A percentile compares a stretch with the other conserved stretches of the same genome.
phyloP scores from a whole-genome alignment of 2,888 invertebrate species.

The Gymnoscelis rufifasciata region DNA sequence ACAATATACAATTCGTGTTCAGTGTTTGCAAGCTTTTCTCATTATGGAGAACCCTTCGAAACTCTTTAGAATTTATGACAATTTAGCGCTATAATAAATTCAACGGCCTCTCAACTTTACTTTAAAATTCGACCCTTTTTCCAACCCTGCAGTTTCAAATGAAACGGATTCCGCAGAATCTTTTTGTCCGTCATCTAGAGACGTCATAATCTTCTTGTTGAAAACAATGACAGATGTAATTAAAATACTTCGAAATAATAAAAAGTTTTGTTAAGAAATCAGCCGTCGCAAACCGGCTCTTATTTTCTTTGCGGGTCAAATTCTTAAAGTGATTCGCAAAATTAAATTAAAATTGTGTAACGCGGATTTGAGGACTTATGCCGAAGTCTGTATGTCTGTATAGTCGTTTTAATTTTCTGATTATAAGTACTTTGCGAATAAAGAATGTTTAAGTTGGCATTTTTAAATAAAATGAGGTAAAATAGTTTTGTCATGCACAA shows the following conservation, averaged over 20 bases:
- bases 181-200: constrained; percentile 55
- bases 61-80: constrained; percentile 35
- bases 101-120: constrained; percentile 37
- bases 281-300: background rate
- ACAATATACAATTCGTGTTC: background rate
- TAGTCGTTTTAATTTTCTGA: too few species aligned
- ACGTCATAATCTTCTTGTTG: constrained; percentile 54
- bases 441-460: too few species aligned
- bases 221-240: constrained; percentile 64
- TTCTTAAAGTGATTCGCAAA: background rate
- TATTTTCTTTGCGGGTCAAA: background rate
- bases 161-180: constrained; percentile 49
- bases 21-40: constrained; percentile 1
- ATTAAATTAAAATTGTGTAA: too few species aligned
- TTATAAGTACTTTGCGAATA: too few species aligned
- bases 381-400: too few species aligned
- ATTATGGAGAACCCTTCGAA: constrained; percentile 4
- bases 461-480: too few species aligned
- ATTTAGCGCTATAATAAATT: constrained; percentile 47
- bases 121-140: constrained; percentile 47
- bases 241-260: constrained; percentile 59
- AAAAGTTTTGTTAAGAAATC: constrained; percentile 28
- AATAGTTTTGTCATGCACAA: too few species aligned
- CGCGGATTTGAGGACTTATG: too few species aligned
- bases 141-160: constrained; percentile 38